A percentile compares a stretch with the other conserved stretches of the same genome.
These are phyloP conservation scores for Ecdyonurus torrentis DNA, from an alignment of 2,888 invertebrate species.

Conservation along the genomic window DNA sequence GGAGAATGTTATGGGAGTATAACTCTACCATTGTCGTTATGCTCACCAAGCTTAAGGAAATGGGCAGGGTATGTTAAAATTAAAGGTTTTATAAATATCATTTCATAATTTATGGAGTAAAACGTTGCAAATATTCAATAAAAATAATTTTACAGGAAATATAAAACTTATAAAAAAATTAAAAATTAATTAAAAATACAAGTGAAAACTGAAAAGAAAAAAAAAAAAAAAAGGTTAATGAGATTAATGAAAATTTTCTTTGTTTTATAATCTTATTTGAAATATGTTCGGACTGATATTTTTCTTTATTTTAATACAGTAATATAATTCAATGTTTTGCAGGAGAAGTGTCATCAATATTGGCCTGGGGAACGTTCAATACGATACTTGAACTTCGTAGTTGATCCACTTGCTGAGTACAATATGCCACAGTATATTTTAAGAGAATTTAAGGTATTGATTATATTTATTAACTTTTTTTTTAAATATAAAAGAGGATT, in stretches of 20 bases:
- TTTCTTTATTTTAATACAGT: slow-evolving; percentile 7
- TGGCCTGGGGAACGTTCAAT: slow-evolving; percentile 41
- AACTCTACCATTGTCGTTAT: slow-evolving; percentile 43
- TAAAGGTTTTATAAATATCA: neutral
- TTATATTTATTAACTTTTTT: neutral
- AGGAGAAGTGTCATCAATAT: slow-evolving; percentile 42
- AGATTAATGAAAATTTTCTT: no score
- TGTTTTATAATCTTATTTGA: no score
- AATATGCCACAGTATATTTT: slow-evolving; percentile 43
- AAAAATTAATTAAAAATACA: no score
- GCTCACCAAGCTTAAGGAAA: slow-evolving; percentile 37
- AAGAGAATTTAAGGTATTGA: slow-evolving; percentile 37
- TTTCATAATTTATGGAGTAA: no score
- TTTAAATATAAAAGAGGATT: neutral
- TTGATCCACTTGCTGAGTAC: slow-evolving; percentile 43
- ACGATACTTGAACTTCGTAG: slow-evolving; percentile 37
- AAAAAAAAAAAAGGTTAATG: no score
- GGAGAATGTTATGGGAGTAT: slow-evolving; percentile 46
- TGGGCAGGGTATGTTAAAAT: slow-evolving; percentile 29
- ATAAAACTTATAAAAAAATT: no score
- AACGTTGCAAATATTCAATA: no score
- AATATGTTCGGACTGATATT: no score
- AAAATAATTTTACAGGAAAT: no score
- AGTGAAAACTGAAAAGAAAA: no score
- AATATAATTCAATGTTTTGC: slow-evolving; percentile 15